Conservation (phyloP, 2,888 invertebrate species). For the Synergus japonicus region DNA sequence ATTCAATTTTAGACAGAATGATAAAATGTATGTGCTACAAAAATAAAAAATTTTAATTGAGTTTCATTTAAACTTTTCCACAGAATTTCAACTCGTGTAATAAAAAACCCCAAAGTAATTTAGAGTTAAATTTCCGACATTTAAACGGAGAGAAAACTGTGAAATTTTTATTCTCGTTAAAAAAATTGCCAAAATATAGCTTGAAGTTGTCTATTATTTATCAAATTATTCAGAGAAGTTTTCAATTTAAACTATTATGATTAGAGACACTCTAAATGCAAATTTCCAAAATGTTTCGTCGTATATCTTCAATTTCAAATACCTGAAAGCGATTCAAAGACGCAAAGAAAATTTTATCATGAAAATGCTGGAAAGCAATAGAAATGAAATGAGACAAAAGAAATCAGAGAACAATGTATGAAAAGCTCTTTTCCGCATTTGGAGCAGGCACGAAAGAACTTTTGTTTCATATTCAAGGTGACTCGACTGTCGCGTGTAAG, state of each 20-base stretch:
- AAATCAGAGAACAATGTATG: background rate
- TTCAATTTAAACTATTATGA: background rate
- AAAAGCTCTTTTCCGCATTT: constrained; percentile 9
- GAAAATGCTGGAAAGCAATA: background rate
- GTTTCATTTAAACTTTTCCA: background rate
- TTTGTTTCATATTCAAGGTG: background rate
- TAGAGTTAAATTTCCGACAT: background rate
- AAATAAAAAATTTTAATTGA: background rate
- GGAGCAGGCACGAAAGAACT: background rate
- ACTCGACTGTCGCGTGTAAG: background rate
- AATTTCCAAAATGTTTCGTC: no score
- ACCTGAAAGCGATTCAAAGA: background rate
- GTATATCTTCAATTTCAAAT: background rate
- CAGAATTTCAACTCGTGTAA: background rate
- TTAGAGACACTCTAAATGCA: no score
- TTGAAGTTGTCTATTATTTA: background rate
- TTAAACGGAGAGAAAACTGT: background rate
- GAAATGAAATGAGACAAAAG: background rate
- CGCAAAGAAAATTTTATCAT: background rate
- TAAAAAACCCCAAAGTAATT: background rate
- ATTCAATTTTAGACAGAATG: background rate
- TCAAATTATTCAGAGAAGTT: background rate
- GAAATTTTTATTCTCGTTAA: background rate
- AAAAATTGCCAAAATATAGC: background rate
- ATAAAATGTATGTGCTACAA: background rate